Evolutionary conservation across 2,888 invertebrate species (phyloP), one percentile per base, ranked within the genome.

Genomic region (Euzophera pinguis): DNA sequence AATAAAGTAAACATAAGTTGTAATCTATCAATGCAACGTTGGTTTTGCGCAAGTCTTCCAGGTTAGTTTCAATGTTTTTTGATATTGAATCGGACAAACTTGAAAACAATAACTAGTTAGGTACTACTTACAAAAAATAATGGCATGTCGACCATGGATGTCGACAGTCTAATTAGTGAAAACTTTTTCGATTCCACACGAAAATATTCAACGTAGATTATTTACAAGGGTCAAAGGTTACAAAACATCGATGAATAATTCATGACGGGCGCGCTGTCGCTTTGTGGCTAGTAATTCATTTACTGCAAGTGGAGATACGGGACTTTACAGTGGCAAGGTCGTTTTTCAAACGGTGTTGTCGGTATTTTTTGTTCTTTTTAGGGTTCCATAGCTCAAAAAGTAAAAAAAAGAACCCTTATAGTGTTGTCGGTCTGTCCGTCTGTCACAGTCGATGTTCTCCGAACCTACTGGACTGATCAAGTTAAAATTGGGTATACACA

Each of bases 231-330:
- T 43, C 52, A 53, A 64, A 62, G 67, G 69, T 64, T 63, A 67
- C 71, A 70, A 72, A 72, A 71, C 67, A 74, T 63, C 52, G 60
- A 67, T 82, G 78, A 82, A 83, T 83, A 65, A 80, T 82, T 76
- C 75, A 82, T 55, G 50, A 54, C 47, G 55, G 53, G 47, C 54
- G 59, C 63, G 57, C 66, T 64, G 68, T 64, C 67, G 73, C 69
- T 74, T 68, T 72, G 75, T 64, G 75, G 71, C 56, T 53, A 59
- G 71, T 77, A 73, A 81, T 78, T 76, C 72, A 70, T 75, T 81
- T 78, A 78, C 64, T 59, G 60, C 63, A 60, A 62, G 60, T 63
- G 61, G 63, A 53, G 53, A 55, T 49, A 50, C 54, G 7, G 12
- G 22, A 12, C 12, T 35, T 47, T 27, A 48, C 48, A 12, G 17